Base-by-base conservation (phyloP, 2,797 vertebrate genomes). In the Dryobates pubescens region DNA sequence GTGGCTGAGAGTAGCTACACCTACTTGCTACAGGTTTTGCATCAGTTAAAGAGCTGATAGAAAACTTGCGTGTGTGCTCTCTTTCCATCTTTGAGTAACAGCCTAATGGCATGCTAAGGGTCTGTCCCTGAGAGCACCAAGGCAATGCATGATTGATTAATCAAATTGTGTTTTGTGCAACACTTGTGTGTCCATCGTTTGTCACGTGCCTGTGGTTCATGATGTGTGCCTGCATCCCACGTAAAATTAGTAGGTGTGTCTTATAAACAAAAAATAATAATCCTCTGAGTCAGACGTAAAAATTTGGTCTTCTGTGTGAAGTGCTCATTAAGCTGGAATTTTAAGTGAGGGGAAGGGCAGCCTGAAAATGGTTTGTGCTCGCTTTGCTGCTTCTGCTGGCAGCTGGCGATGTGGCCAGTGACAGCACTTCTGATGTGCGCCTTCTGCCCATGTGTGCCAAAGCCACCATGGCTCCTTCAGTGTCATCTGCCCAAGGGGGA, bases 301-400 rank as follows among this genome's bases (percentile, higher is more conserved):
- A n/a, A 54, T 88, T 84, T 81, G 72, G 82, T 85, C 78, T 87
- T 90, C 89, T 93, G 30, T 91, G 41, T 51, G 19, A 78, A 84
- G 90, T 43, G 88, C 43, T 96, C 91, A 93, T 97, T 96, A 93
- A 93, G 75, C 38, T 92, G 94, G 96, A 95, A 97, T 96, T 94
- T 94, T 92, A 94, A 97, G 64, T 87, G 68, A 94, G 84, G 90
- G 89, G 82, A 95, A 95, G 94, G 95, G 92, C 26, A 3, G 63
- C 13, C 26, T 86, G 45, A 71, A 69, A 70, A 67, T 26, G 56
- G 62, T 82, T 82, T 85, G 53, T 41, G 47, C 80, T 82, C 43
- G 3, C 85, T 76, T 43, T 89, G 58, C 57, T 91, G 38, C 75
- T 82, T 27, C 74, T 73, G 59, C 54, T 6, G 4, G 53, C 57